Percentiles rank a stretch among this genome's conserved stretches.
Evolutionary conservation across 2,113 vertebrate species (phyloP).

Genomic region (Sprattus sprattus): DNA sequence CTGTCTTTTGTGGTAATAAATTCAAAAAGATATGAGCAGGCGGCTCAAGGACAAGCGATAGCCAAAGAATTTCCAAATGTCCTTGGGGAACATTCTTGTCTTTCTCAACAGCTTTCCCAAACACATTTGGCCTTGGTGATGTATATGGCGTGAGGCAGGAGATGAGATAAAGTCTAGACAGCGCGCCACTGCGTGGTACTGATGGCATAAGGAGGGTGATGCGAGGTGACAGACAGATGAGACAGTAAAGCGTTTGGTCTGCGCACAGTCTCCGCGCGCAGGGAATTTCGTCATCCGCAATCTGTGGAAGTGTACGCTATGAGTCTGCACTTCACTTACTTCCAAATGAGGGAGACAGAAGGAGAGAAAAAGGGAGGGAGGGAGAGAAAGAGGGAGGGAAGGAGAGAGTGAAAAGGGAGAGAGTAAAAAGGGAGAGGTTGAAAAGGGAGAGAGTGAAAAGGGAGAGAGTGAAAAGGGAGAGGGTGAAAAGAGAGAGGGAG

Average conservation of each 20-base stretch:
- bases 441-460: background rate
- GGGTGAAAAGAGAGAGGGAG: background rate
- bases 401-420: background rate
- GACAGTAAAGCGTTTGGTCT: no score
- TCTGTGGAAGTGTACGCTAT: no score
- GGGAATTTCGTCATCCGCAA: no score
- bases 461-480: background rate
- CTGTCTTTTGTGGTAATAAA: background rate
- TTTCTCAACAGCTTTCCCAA: background rate
- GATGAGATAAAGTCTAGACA: conserved; percentile 10
- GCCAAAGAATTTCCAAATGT: background rate
- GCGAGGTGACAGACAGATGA: background rate
- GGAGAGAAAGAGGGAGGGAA: background rate
- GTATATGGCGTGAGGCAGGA: background rate
- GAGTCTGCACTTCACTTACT: background rate
- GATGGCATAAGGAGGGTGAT: background rate
- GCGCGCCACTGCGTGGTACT: background rate
- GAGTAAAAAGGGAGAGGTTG: conserved; percentile 22
- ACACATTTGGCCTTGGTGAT: conserved; percentile 35
- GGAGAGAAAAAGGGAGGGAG: background rate
- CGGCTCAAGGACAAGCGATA: background rate
- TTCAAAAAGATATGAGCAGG: background rate
- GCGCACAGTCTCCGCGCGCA: no score
- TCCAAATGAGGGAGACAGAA: background rate
- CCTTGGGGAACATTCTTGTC: conserved; percentile 28